Conservation (phyloP, 2,888 invertebrate species). For the Oscheius sp. region DNA sequence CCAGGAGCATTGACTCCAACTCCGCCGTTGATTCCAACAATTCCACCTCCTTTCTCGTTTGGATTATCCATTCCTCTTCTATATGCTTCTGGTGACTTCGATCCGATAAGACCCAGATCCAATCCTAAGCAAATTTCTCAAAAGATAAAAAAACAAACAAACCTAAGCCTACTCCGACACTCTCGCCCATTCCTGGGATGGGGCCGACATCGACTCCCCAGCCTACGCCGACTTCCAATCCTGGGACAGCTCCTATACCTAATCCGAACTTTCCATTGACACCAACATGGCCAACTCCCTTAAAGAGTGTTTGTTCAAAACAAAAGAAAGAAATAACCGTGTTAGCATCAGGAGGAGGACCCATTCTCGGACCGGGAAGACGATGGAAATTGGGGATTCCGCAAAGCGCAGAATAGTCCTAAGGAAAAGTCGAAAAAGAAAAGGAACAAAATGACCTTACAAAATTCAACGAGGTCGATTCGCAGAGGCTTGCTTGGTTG, state of each 20-base stretch:
- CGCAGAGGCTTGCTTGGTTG: constrained; percentile 62
- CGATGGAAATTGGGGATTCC: constrained; percentile 58
- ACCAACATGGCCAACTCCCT: constrained; percentile 49
- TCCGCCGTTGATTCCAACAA: constrained; percentile 57
- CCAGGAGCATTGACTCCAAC: constrained; percentile 59
- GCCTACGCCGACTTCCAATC: constrained; percentile 57
- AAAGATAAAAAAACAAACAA: background rate
- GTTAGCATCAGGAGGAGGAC: constrained; percentile 48
- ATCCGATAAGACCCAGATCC: constrained; percentile 57
- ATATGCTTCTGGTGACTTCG: constrained; percentile 57
- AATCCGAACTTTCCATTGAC: constrained; percentile 60
- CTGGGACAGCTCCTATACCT: constrained; percentile 58
- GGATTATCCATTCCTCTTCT: constrained; percentile 57
- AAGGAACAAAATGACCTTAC: constrained; percentile 45
- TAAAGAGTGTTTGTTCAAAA: background rate
- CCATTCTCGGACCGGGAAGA: constrained; percentile 59
- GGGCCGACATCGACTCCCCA: constrained; percentile 66
- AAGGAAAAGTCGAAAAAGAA: background rate
- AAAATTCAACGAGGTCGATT: constrained; percentile 62
- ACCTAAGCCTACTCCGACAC: constrained; percentile 58
- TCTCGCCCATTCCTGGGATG: constrained; percentile 60
- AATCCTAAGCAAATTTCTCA: constrained; percentile 28
- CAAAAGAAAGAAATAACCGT: constrained; percentile 12
- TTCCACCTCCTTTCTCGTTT: constrained; percentile 53
- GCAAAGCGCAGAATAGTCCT: constrained; percentile 62